A percentile compares a stretch with the other conserved stretches of the same genome.
Evolutionary conservation across 2,888 invertebrate genomes (phyloP).

Genomic region (Leptinotarsa tumamoca): DNA sequence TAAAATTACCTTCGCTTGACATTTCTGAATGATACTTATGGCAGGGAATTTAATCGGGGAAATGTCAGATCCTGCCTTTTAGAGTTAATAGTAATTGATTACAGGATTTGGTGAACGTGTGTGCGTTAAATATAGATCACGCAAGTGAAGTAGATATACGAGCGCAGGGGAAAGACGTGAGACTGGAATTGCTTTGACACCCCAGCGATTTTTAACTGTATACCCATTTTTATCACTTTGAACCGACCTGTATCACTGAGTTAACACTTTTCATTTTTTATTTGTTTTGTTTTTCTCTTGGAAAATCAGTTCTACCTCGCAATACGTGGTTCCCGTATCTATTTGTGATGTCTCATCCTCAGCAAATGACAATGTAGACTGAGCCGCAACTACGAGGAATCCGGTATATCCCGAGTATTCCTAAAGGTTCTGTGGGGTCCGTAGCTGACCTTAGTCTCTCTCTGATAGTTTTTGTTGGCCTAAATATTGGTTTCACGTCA

Average conservation of each 20-base stretch:
- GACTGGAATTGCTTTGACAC: neutral
- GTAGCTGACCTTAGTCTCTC: no score
- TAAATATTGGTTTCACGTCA: no score
- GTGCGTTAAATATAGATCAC: constrained; percentile 5
- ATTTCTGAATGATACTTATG: constrained; percentile 1
- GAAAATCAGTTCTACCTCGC: no score
- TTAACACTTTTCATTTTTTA: neutral
- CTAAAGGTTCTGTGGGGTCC: no score
- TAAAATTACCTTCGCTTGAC: neutral
- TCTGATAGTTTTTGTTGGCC: no score
- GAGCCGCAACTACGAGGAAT: no score
- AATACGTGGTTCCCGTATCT: no score
- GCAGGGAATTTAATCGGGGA: neutral
- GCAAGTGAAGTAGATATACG: neutral
- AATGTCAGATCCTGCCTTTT: constrained; percentile 16
- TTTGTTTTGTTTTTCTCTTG: neutral
- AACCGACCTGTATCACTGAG: neutral
- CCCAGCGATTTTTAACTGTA: neutral
- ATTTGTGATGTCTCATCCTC: no score
- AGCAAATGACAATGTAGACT: no score
- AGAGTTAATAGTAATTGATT: constrained; percentile 5
- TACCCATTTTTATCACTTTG: neutral
- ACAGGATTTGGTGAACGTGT: neutral
- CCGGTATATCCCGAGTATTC: no score
- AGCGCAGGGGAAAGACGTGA: neutral